Evolutionary conservation across 2,113 vertebrate species (phyloP), one percentile per base, ranked within the genome.

Genomic region (Pardalotus punctatus): DNA sequence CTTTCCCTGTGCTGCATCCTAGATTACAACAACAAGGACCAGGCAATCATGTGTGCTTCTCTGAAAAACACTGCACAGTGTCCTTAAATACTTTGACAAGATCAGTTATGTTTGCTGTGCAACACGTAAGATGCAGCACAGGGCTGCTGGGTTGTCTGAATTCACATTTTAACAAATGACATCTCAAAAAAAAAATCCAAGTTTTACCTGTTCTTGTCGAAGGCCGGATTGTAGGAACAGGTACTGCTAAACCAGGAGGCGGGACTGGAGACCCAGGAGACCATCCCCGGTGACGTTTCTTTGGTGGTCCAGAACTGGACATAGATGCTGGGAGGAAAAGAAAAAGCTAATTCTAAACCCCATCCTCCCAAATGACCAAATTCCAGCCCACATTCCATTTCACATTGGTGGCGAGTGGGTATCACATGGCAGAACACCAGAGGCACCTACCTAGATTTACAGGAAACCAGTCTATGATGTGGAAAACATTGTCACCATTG

Each of bases 241-340:
- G 98, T 58, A 98, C 98, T 6, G 98, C 97, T 28, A 98, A 97
- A 16, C 97, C 97, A 50, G 99, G 97, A 60, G 98, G 97, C 0
- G 98, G 97, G 42, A 98, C 96, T 66, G 98, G 96, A 3, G 99
- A 96, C n/a, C 97, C 98, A 61, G 99, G 98, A 92, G 98, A 99
- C 99, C 99, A 99, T 91, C 99, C 98, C 43, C 99, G 98, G 95
- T 99, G 99, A 11, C 99, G 98, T 95, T 99, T 99, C 98, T 99
- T 99, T 38, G 99, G 99, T 62, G 99, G 99, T 16, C 99, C 99
- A 19, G 99, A 99, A 97, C 96, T 98, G 66, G 98, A 97, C 98
- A 99, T 98, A 45, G 98, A 97, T 66, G 98, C 98, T 95, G 97
- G 21, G 94, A 92, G n/a, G 73, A 92, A 88, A 94, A 28, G 15